Evolutionary conservation across 2,888 invertebrate genomes (phyloP).

Genomic region (Hirtodrosophila histrioides): DNA sequence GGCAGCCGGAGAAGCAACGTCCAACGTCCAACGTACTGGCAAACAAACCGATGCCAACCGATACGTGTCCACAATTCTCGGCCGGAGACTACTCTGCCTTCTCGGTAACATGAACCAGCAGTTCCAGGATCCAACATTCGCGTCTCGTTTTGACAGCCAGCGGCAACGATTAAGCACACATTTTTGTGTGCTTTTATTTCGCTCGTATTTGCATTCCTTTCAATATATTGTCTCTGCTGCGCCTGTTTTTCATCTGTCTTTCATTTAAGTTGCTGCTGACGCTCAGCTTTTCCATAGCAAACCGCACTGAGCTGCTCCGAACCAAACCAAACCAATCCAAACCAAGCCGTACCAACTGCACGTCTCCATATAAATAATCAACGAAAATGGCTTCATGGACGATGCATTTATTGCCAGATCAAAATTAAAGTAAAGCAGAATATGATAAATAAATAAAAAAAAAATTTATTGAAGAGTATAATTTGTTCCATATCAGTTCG

Average conservation of each 20-base stretch:
- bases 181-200: constrained; percentile 2
- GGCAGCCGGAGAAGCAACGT: constrained; percentile 13
- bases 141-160: constrained; percentile 23
- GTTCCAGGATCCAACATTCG: constrained; percentile 1
- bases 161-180: background rate
- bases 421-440: no score
- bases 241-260: background rate
- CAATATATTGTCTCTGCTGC: background rate
- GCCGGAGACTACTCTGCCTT: background rate
- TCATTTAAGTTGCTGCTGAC: constrained; percentile 13
- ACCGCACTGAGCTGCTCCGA: background rate
- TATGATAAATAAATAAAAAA: no score
- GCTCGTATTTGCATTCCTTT: constrained; percentile 11
- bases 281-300: constrained; percentile 2
- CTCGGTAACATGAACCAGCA: background rate
- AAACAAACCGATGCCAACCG: constrained; percentile 11
- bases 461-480: no score
- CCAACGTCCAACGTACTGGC: constrained; percentile 2
- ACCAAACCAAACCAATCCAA: background rate
- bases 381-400: no score
- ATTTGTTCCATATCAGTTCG: no score
- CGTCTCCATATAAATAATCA: no score
- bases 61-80: constrained; percentile 1
- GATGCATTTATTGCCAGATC: no score
- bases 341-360: no score